These are phyloP conservation scores for Molossus molossus DNA, from an alignment of 2,797 vertebrate genomes.

Conservation along the genomic window DNA sequence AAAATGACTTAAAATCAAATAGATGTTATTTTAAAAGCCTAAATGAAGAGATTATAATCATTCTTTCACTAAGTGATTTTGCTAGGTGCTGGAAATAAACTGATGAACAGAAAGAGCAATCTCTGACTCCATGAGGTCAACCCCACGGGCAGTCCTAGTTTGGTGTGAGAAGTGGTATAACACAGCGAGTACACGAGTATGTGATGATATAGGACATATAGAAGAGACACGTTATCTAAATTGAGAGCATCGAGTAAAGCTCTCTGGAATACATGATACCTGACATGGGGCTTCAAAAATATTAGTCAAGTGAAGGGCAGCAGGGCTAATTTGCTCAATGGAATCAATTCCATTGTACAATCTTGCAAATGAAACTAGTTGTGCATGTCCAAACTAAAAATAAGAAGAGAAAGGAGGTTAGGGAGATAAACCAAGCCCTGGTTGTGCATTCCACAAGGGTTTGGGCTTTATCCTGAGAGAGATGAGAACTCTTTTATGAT, in stretches of 20 bases:
- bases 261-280: not conserved
- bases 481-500: not conserved
- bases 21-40: not conserved
- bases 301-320: not conserved
- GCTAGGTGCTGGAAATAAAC: not conserved
- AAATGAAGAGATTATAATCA: slow-evolving; percentile 1
- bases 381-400: not conserved
- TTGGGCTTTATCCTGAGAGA: not conserved
- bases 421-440: not conserved
- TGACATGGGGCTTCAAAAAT: not conserved
- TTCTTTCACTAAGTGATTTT: not conserved
- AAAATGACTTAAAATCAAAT: slow-evolving; percentile 56
- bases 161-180: not conserved
- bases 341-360: not conserved
- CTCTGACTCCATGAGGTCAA: not conserved
- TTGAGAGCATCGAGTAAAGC: not conserved
- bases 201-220: not conserved
- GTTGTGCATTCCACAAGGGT: not conserved
- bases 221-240: not conserved
- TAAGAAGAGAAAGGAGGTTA: not conserved
- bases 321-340: not conserved
- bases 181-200: not conserved
- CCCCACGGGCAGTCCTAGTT: not conserved
- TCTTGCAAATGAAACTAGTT: slow-evolving; percentile 32
- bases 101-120: not conserved